Conservation (phyloP, 1,140 invertebrate species). For the Drosophila yakuba region DNA sequence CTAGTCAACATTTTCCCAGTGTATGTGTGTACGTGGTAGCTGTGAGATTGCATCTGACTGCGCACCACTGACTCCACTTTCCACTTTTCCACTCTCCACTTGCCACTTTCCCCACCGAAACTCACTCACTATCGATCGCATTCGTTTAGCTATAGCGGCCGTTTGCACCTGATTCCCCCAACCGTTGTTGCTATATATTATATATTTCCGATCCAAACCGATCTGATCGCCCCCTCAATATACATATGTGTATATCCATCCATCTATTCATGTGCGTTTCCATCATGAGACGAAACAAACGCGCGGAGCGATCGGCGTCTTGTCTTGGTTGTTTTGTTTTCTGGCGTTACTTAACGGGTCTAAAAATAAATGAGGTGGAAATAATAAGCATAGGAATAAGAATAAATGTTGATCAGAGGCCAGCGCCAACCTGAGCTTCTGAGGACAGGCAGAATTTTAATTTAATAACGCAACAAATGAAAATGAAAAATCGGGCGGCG, state of each 20-base stretch:
- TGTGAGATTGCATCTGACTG: constrained; percentile 7
- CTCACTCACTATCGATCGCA: not conserved
- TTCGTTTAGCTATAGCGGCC: not conserved
- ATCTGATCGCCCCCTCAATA: not conserved
- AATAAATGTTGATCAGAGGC: constrained; percentile 51
- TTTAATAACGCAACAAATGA: constrained; percentile 66
- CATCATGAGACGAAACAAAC: constrained; percentile 42
- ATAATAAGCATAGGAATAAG: constrained; percentile 46
- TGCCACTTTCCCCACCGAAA: not conserved
- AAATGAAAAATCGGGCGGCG: constrained; percentile 37
- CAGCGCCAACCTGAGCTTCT: constrained; percentile 53
- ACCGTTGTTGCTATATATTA: constrained; percentile 12
- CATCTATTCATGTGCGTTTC: constrained; percentile 20
- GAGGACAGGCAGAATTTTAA: constrained; percentile 64
- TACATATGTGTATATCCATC: not conserved
- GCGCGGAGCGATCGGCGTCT: constrained; percentile 10
- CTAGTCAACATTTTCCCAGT: not conserved
- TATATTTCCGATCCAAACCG: not conserved
- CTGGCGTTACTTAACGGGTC: constrained; percentile 60
- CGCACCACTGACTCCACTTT: constrained; percentile 10
- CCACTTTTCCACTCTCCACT: constrained; percentile 5
- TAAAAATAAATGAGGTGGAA: constrained; percentile 70
- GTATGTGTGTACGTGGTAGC: constrained; percentile 2
- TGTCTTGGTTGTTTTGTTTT: constrained; percentile 18
- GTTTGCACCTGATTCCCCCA: constrained; percentile 18